Conservation (phyloP, 2,113 vertebrate genomes). For the Mola mola region DNA sequence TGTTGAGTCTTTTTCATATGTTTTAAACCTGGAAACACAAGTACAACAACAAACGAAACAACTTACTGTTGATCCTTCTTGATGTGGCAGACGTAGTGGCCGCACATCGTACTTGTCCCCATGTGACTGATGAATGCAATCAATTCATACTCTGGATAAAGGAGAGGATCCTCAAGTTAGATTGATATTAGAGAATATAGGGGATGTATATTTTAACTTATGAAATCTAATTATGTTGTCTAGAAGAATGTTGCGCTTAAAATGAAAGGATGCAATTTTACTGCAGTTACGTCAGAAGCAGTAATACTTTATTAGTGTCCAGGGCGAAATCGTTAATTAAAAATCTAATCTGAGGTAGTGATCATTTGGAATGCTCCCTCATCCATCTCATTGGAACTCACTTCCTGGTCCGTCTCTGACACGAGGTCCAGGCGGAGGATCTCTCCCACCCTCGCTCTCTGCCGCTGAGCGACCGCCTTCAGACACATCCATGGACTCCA, state of each 20-base stretch:
- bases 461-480: constrained; percentile 94
- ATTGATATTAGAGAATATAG: too few relatives aligned
- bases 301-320: too few relatives aligned
- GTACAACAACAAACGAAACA: not conserved
- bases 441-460: constrained; percentile 90
- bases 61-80: constrained; percentile 97
- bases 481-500: constrained; percentile 98
- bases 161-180: not conserved
- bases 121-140: constrained; percentile 99
- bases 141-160: constrained; percentile 90
- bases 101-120: constrained; percentile 99
- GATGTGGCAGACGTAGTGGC: constrained; percentile 99
- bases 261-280: too few relatives aligned
- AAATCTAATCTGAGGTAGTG: too few relatives aligned
- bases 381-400: constrained; percentile 71
- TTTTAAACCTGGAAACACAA: not conserved
- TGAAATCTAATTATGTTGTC: not conserved
- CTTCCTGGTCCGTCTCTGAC: constrained; percentile 94
- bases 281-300: not conserved
- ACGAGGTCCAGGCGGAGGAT: constrained; percentile 92
- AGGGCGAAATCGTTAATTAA: too few relatives aligned
- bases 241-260: too few relatives aligned
- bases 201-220: too few relatives aligned
- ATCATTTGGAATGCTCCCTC: too few relatives aligned
- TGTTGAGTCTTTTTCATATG: too few relatives aligned